A percentile compares a stretch with the other conserved stretches of the same genome.
Conservation (phyloP, 2,888 invertebrate genomes). For the Axea sp. region DNA sequence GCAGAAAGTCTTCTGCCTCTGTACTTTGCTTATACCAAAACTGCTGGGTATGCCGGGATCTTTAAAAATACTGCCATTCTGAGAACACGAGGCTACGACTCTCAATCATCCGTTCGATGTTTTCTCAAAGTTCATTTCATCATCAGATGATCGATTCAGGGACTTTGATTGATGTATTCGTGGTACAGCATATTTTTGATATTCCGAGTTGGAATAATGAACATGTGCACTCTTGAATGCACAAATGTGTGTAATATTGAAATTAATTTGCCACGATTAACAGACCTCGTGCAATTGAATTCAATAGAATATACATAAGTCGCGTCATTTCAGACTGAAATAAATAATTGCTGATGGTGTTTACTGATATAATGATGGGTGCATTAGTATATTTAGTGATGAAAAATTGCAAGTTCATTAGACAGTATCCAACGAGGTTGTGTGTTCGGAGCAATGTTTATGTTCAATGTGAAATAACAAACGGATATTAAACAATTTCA, state of each 20-base stretch:
- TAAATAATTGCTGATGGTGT: too few species aligned
- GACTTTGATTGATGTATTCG: neutral
- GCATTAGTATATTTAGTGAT: too few species aligned
- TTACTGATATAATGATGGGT: too few species aligned
- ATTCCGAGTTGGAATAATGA: neutral
- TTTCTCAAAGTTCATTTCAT: neutral
- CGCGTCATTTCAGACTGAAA: too few species aligned
- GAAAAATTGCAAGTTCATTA: too few species aligned
- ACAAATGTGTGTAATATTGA: too few species aligned
- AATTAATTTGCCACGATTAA: too few species aligned
- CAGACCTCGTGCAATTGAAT: too few species aligned
- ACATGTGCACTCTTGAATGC: too few species aligned
- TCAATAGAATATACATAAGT: too few species aligned
- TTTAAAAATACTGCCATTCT: conserved; percentile 9
- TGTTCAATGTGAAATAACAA: conserved; percentile 4
- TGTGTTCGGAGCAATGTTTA: too few species aligned
- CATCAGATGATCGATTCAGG: neutral
- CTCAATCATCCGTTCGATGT: neutral
- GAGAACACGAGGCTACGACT: neutral
- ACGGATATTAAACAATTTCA: conserved; percentile 7
- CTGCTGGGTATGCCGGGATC: conserved; percentile 18
- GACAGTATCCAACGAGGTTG: too few species aligned
- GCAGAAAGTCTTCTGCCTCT: conserved; percentile 59
- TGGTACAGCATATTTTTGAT: neutral
- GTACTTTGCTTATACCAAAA: conserved; percentile 38